phyloP scores from a whole-genome alignment of 2,113 vertebrate genomes.

The Rhea americana region DNA sequence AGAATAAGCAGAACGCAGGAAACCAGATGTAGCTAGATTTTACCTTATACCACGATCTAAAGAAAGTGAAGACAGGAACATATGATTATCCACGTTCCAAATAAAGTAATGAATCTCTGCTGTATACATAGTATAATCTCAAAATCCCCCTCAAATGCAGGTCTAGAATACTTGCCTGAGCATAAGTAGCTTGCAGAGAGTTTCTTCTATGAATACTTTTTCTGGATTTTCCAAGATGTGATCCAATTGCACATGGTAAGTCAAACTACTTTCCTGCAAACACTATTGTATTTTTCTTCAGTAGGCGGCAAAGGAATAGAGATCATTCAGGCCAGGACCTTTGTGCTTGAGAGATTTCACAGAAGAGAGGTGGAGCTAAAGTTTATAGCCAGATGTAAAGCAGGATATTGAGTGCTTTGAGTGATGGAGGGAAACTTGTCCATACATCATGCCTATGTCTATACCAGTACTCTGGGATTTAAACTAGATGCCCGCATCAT shows the following conservation, averaged over 20 bases:
- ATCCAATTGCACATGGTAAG: fast-evolving
- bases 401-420: neutral
- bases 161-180: neutral
- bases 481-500: neutral
- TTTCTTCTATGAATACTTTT: neutral
- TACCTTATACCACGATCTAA: neutral
- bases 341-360: neutral
- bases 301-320: neutral
- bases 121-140: neutral
- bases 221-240: neutral
- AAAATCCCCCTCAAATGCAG: neutral
- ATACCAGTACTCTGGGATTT: neutral
- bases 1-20: neutral
- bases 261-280: neutral
- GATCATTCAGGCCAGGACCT: fast-evolving
- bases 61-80: neutral
- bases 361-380: neutral
- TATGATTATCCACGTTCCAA: neutral
- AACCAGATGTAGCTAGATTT: neutral
- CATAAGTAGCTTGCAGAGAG: neutral
- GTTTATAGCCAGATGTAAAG: neutral
- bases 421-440: neutral
- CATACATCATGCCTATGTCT: neutral
- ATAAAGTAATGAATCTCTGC: neutral
- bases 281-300: neutral